Conservation (phyloP, 1,140 invertebrate species). For the Drosophila willistoni region DNA sequence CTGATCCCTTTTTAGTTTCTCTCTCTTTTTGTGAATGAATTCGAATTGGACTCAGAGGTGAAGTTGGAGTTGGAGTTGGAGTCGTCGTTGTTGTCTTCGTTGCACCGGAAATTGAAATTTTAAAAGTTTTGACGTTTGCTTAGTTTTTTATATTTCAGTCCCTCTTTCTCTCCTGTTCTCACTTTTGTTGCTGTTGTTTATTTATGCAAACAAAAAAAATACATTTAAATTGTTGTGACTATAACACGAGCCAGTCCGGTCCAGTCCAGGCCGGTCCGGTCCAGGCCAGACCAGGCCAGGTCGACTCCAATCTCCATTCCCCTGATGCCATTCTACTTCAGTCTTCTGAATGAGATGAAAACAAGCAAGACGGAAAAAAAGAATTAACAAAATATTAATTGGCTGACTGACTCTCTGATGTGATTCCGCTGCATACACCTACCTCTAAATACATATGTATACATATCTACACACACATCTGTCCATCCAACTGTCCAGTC, state of each 20-base stretch:
- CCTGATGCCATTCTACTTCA: not conserved
- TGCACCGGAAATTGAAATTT: conserved; percentile 79
- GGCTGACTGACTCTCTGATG: conserved; percentile 65
- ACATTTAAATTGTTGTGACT: conserved; percentile 60
- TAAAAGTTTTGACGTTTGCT: conserved; percentile 80
- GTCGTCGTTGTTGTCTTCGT: conserved; percentile 30
- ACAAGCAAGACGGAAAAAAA: conserved; percentile 37
- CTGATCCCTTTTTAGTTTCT: not conserved
- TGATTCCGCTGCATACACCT: conserved; percentile 34
- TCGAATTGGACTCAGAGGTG: conserved; percentile 9
- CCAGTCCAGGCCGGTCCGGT: conserved; percentile 21
- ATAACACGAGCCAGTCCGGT: conserved; percentile 60
- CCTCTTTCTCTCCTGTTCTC: conserved; percentile 4
- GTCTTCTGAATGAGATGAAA: conserved; percentile 1
- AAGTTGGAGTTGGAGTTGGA: conserved; percentile 14
- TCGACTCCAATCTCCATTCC: not conserved
- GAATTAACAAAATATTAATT: conserved; percentile 73
- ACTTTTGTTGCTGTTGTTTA: conserved; percentile 39
- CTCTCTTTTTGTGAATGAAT: conserved; percentile 7
- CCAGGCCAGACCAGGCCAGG: not conserved
- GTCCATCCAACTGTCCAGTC: conserved; percentile 13
- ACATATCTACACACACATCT: not conserved
- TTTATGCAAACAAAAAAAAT: conserved; percentile 70
- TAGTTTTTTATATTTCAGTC: conserved; percentile 43
- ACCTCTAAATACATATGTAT: not conserved